Conservation (phyloP, 2,113 vertebrate genomes). For the Silurus asotus region DNA sequence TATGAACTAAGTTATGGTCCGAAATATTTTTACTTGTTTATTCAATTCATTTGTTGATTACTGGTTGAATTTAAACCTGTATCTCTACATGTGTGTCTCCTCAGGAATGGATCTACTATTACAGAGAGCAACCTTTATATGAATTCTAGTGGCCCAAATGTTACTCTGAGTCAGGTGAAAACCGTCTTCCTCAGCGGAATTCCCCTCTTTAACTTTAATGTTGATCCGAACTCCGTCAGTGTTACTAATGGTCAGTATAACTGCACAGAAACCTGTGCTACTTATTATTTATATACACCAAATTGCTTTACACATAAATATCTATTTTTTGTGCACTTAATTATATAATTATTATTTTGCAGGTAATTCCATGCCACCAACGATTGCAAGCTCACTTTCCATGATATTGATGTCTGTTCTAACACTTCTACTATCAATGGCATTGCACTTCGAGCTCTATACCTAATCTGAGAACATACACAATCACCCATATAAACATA, state of each 20-base stretch:
- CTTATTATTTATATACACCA: not conserved
- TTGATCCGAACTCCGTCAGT: not conserved
- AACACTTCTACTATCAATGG: slow-evolving; percentile 4
- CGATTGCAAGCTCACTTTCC: not conserved
- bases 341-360: slow-evolving; percentile 14
- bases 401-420: slow-evolving; percentile 9
- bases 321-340: too few species aligned
- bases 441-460: not conserved
- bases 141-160: not conserved
- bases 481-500: too few species aligned
- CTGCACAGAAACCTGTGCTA: not conserved
- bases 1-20: not conserved
- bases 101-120: not conserved
- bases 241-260: not conserved
- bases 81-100: not conserved
- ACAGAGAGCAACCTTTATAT: not conserved
- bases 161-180: not conserved
- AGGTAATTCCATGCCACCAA: slow-evolving; percentile 1
- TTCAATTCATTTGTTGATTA: not conserved
- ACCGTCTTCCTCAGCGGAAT: not conserved
- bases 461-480: not conserved
- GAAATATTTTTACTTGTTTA: not conserved
- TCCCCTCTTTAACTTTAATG: rapidly evolving
- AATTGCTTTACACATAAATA: not conserved
- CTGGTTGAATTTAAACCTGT: not conserved